A percentile compares a stretch with the other conserved stretches of the same genome.
Conservation (phyloP, 2,113 vertebrate species). For the Platycercus adscitus region DNA sequence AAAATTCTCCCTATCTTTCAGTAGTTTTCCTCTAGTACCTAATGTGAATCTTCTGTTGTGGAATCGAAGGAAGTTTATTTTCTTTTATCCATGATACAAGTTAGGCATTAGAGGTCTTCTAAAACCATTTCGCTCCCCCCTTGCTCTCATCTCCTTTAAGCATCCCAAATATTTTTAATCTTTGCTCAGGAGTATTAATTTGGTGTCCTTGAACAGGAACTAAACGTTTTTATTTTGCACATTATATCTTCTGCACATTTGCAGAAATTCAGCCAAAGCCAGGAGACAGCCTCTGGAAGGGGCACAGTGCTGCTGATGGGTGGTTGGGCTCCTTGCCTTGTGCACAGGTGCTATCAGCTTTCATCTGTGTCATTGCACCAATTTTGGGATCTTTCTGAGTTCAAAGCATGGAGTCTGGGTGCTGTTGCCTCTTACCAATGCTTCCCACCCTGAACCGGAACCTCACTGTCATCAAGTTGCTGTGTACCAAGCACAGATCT, state of each 20-base stretch:
- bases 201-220: background rate
- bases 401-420: background rate
- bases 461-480: background rate
- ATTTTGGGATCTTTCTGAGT: background rate
- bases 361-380: rapidly evolving
- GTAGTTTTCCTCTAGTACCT: background rate
- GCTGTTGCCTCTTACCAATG: rapidly evolving
- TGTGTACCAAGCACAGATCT: background rate
- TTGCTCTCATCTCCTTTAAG: background rate
- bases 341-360: background rate
- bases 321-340: background rate
- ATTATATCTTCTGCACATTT: background rate
- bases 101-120: background rate
- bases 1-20: background rate
- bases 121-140: background rate
- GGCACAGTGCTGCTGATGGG: background rate
- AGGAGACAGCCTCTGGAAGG: background rate
- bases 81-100: background rate
- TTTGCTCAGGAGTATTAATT: background rate
- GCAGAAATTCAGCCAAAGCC: background rate
- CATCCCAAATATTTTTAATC: background rate
- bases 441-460: background rate
- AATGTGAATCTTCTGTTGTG: background rate
- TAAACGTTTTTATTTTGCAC: background rate
- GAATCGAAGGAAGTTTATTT: background rate